Evolutionary conservation across 2,888 invertebrate genomes (phyloP).

Genomic region (Melinaea menophilus): DNA sequence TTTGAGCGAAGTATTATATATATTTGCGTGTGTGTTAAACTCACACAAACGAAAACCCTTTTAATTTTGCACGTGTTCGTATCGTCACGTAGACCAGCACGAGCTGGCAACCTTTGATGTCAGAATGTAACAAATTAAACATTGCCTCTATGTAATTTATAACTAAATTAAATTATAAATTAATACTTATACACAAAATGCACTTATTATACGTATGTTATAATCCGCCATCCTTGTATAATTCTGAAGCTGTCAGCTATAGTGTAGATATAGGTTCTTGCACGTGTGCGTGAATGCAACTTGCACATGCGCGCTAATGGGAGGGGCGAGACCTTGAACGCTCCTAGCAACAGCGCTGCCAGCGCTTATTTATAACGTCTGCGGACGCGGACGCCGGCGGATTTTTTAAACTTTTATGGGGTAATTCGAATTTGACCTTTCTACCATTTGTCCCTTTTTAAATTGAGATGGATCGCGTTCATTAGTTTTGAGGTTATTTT

Average conservation of each 20-base stretch:
- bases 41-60: constrained; percentile 17
- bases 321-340: constrained; percentile 65
- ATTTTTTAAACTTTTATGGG: constrained; percentile 64
- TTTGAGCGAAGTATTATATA: not conserved
- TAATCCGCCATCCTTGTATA: not conserved
- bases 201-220: too few species aligned
- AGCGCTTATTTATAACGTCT: constrained; percentile 59
- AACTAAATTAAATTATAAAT: not conserved
- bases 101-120: constrained; percentile 18
- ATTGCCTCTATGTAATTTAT: not conserved
- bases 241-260: constrained; percentile 9
- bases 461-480: constrained; percentile 18
- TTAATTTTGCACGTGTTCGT: constrained; percentile 24
- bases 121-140: constrained; percentile 13
- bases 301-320: constrained; percentile 34
- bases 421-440: constrained; percentile 38
- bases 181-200: not conserved
- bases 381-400: constrained; percentile 62
- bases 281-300: constrained; percentile 30
- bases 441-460: constrained; percentile 10
- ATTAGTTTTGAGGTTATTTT: not conserved
- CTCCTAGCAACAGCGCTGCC: constrained; percentile 70
- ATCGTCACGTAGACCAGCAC: constrained; percentile 16
- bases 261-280: constrained; percentile 10
- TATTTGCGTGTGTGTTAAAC: not conserved